A percentile compares a stretch with the other conserved stretches of the same genome.
Conservation (phyloP, 1,140 invertebrate genomes). For the Drosophila subpulchrella region DNA sequence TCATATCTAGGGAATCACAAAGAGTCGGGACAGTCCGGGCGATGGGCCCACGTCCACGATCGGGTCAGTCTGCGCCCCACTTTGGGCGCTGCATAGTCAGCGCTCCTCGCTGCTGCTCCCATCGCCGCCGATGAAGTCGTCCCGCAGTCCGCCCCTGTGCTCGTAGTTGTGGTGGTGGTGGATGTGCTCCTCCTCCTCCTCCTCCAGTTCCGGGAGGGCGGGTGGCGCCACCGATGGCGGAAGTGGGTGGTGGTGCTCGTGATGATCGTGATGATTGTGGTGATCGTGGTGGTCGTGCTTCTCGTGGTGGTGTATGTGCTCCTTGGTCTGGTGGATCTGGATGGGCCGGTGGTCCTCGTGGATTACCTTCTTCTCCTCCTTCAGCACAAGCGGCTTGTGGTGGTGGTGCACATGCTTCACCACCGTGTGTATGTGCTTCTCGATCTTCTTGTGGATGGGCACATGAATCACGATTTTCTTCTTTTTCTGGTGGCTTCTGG, state of each 20-base stretch:
- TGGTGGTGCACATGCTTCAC: conserved; percentile 83
- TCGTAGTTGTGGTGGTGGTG: conserved; percentile 82
- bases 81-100: conserved; percentile 34
- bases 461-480: conserved; percentile 84
- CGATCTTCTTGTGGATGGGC: conserved; percentile 80
- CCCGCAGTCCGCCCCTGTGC: conserved; percentile 60
- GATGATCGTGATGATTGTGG: conserved; percentile 59
- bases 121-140: conserved; percentile 50
- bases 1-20: conserved; percentile 33
- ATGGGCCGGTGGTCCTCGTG: conserved; percentile 78
- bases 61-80: conserved; percentile 28
- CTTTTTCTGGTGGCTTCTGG: conserved; percentile 73
- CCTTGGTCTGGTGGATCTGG: conserved; percentile 75
- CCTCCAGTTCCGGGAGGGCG: conserved; percentile 34
- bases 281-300: conserved; percentile 69
- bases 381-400: conserved; percentile 81
- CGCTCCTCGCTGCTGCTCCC: conserved; percentile 70
- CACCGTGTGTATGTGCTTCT: conserved; percentile 81
- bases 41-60: conserved; percentile 48
- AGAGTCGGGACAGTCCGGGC: conserved; percentile 12
- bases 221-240: conserved; percentile 23
- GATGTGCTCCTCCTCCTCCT: conserved; percentile 76
- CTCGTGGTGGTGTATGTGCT: conserved; percentile 80
- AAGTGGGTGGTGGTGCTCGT: conserved; percentile 56
- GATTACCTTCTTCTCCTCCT: conserved; percentile 82